These are phyloP conservation scores for Carassius carassius DNA, from an alignment of 2,113 vertebrate species.

Conservation along the genomic window DNA sequence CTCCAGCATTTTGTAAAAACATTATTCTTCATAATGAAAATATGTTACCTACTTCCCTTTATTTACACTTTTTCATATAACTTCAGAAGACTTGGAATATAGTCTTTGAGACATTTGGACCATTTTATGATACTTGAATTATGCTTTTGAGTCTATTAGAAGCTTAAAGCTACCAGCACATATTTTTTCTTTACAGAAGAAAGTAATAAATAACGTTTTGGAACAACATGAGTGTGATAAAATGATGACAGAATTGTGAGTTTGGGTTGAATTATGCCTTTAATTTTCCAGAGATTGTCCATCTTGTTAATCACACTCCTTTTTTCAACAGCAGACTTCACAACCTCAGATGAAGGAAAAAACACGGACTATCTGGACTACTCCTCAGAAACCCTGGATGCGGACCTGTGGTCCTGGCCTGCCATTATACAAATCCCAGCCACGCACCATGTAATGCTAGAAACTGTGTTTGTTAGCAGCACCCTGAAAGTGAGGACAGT, in stretches of 20 bases:
- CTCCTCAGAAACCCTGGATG: conserved; percentile 64
- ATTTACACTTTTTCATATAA: too few relatives aligned
- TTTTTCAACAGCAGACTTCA: conserved; percentile 63
- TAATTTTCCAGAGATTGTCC: not conserved
- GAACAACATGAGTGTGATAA: not conserved
- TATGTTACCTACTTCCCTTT: too few relatives aligned
- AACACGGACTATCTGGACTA: conserved; percentile 68
- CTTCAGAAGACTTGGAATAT: too few relatives aligned
- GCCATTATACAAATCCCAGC: conserved; percentile 64
- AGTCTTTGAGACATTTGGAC: too few relatives aligned
- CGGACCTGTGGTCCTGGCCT: conserved; percentile 66
- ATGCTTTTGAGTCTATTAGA: not conserved
- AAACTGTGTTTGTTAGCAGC: conserved; percentile 39
- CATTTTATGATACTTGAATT: too few relatives aligned
- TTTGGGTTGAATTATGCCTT: not conserved
- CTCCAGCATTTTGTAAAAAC: too few relatives aligned
- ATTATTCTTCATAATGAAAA: too few relatives aligned
- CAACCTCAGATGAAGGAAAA: conserved; percentile 60
- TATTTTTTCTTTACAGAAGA: not conserved
- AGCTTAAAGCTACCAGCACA: too few relatives aligned
- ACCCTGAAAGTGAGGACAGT: conserved; percentile 40
- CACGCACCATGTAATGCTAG: conserved; percentile 66
- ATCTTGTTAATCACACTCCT: conserved; percentile 23
- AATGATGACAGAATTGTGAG: not conserved
- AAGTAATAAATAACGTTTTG: not conserved